Evolutionary conservation across 2,113 vertebrate species (phyloP).

Genomic region (Poicephalus gulielmi): DNA sequence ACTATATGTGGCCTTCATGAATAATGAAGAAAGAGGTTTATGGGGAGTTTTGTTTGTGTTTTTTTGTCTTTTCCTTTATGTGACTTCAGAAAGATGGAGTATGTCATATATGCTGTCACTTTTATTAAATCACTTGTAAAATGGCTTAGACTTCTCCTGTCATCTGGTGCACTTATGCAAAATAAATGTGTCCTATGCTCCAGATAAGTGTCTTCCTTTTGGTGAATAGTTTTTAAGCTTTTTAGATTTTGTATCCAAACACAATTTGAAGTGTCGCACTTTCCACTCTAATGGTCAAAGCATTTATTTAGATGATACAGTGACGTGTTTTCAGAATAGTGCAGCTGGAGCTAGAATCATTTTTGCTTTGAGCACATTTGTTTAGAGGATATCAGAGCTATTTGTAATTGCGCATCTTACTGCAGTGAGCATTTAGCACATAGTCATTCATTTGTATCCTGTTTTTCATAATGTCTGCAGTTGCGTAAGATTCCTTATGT

Average conservation of each 20-base stretch:
- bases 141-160: conserved; percentile 53
- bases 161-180: conserved; percentile 61
- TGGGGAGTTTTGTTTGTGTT: conserved; percentile 26
- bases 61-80: conserved; percentile 49
- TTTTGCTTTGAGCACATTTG: conserved; percentile 26
- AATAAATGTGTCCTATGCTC: conserved; percentile 59
- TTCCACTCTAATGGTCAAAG: conserved; percentile 64
- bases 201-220: conserved; percentile 55
- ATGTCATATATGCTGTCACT: conserved; percentile 35
- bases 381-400: conserved; percentile 51
- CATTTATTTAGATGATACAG: conserved; percentile 59
- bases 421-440: conserved; percentile 37
- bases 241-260: conserved; percentile 55
- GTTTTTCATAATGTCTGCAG: not conserved
- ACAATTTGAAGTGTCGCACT: conserved; percentile 48
- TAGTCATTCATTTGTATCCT: conserved; percentile 53
- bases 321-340: conserved; percentile 61
- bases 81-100: conserved; percentile 47
- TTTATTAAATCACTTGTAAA: conserved; percentile 54
- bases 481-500: not conserved
- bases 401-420: conserved; percentile 44
- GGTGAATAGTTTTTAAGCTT: conserved; percentile 44
- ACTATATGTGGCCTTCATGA: not conserved
- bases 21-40: conserved; percentile 47
- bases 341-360: conserved; percentile 41